These are phyloP conservation scores for Corythaixoides concolor DNA, from an alignment of 2,113 vertebrate genomes.

Conservation along the genomic window DNA sequence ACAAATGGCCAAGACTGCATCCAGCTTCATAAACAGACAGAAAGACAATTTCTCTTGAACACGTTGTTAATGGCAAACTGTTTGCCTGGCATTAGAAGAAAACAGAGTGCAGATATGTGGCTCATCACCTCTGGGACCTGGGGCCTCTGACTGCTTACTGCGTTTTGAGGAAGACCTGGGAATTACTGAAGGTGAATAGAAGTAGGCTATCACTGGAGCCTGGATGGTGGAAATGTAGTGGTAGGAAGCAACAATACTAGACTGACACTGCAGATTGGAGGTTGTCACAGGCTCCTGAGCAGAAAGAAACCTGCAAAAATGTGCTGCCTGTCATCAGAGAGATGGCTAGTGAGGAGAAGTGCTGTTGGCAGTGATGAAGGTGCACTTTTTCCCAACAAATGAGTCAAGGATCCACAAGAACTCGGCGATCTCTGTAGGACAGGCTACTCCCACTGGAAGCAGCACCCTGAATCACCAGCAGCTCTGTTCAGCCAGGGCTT, in stretches of 20 bases:
- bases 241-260: neutral
- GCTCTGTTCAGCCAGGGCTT: neutral
- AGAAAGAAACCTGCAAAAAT: neutral
- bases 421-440: neutral
- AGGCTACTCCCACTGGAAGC: neutral
- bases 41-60: neutral
- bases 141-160: neutral
- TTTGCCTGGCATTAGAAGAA: neutral
- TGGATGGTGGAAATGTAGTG: neutral
- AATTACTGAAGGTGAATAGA: neutral
- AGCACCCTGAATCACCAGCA: neutral
- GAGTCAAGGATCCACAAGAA: neutral
- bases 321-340: neutral
- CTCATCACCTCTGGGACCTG: neutral
- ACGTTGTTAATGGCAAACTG: neutral
- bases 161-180: neutral
- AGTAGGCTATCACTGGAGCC: neutral
- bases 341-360: neutral
- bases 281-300: neutral
- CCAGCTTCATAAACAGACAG: neutral
- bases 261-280: neutral
- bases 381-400: neutral
- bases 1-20: neutral
- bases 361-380: neutral
- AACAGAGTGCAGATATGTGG: neutral